Base-by-base conservation (phyloP, 2,113 vertebrate genomes). In the Hyla sarda region DNA sequence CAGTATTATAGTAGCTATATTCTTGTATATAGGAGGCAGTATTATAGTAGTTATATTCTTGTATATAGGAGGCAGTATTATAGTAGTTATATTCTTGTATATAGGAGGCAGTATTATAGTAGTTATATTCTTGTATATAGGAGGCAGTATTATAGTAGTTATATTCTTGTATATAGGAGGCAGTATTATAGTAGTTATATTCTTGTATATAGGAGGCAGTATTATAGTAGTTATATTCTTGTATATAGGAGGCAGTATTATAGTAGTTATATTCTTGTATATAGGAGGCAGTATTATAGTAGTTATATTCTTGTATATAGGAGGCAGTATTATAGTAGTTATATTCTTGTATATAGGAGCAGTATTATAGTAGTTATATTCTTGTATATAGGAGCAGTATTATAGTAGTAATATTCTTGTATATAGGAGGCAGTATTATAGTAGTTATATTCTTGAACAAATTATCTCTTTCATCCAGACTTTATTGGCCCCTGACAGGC, bases 51-150 rank as follows among this genome's bases (percentile, higher is more conserved):
- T 56, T 56, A 56, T 56, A 56, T 56, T 8, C 21, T 23, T 56
- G 19, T 56, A 56, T 16, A 56, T 56, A 56, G 56, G n/a, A 45
- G 14, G 62, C 28, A 67, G 62, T 67, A 67, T 67, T 67, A 67
- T 67, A 67, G 62, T 67, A 67, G 62, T 67, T 67, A 67, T 67
- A 67, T 67, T 67, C 62, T 67, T 67, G 62, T 67, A 67, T 14
- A 67, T 67, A 67, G 62, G 62, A 32, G 25, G 41, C 23, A 67
- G 62, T 67, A 67, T 67, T 67, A 67, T 67, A 67, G 62, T 67
- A 67, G 62, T 67, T 67, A 32, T 32, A 67, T 32, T 67, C 62
- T 67, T 67, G 62, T 67, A 67, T 14, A 67, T 67, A 67, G 62
- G 62, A 67, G 25, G 41, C 28, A 67, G 62, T 67, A 67, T 67